Evolutionary conservation across 2,888 invertebrate species (phyloP), one percentile per base, ranked within the genome.

Genomic region (Melieria omissa): DNA sequence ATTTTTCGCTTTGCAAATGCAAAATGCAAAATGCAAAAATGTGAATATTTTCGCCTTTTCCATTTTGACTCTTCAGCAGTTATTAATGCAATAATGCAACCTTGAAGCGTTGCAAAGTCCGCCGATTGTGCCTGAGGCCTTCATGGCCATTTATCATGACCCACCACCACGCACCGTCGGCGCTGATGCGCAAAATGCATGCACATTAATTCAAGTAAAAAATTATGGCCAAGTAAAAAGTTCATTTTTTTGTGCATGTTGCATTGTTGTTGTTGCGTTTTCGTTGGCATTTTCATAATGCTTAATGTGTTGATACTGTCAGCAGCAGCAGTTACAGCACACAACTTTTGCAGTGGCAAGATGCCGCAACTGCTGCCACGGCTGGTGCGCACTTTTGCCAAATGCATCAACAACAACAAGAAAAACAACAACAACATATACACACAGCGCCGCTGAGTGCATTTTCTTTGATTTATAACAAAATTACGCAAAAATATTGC

Each of bases 291-390:
- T 74, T 76, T 61, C 61, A 54, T 61, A 16, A 82, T 81, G 78
- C 79, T 83, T 83, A 83, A 82, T 83, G 82, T 81, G 80, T 79
- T 82, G 81, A 80, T 82, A 79, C 81, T 82, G 83, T 82, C 83
- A 84, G 80, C 78, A 75, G 76, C 84, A 83, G 80, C 80, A 79
- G 77, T 74, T 70, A 45, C 16, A 12, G 52, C 52, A 52, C 52
- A 52, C 29, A 29, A 29, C 29, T 29, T 29, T 29, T 29, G 29
- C 29, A 29, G 29, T 3, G 29, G 29, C 29, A 29, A 29, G 29
- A 29, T 29, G 29, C 29, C 29, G 29, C 29, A 29, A 29, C 52
- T n/a, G 52, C 52, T n/a, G 52, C 52, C 6, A 14, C 52, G 29
- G 29, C 29, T 29, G 29, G 29, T 29, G 29, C 29, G 29, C 29